Percentiles rank a stretch among this genome's conserved stretches.
Conservation (phyloP, 2,888 invertebrate genomes). For the Heteromurus nitidus region DNA sequence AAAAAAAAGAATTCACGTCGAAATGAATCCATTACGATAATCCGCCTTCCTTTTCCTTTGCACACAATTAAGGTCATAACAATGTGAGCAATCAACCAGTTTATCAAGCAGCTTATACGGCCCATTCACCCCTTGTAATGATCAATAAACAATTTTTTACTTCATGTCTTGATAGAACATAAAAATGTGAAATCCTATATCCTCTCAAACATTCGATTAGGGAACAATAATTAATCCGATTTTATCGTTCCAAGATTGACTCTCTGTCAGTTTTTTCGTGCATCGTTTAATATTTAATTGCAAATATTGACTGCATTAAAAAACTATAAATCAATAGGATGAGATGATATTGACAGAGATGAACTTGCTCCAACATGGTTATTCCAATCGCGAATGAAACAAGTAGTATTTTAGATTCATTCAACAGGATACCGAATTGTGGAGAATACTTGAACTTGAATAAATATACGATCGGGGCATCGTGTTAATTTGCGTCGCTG, state of each 20-base stretch:
- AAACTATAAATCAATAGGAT: constrained; percentile 1
- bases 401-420: neutral
- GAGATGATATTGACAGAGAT: neutral
- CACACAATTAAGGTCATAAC: constrained; percentile 41
- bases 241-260: constrained; percentile 11
- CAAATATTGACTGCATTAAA: neutral
- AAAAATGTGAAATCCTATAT: neutral
- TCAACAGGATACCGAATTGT: neutral
- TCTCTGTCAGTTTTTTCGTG: neutral
- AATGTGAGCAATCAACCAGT: constrained; percentile 46
- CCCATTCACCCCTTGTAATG: constrained; percentile 2
- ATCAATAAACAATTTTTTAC: constrained; percentile 14
- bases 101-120: constrained; percentile 34
- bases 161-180: neutral
- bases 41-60: constrained; percentile 39
- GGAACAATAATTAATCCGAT: constrained; percentile 5
- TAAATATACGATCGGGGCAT: neutral
- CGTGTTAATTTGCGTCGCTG: neutral
- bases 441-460: neutral
- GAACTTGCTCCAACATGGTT: neutral
- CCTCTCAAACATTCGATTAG: neutral
- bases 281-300: neutral
- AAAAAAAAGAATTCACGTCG: too few species aligned
- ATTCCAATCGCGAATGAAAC: neutral
- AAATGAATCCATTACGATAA: constrained; percentile 16